phyloP scores from a whole-genome alignment of 2,888 invertebrate species.

The Hirudinaria manillensis region DNA sequence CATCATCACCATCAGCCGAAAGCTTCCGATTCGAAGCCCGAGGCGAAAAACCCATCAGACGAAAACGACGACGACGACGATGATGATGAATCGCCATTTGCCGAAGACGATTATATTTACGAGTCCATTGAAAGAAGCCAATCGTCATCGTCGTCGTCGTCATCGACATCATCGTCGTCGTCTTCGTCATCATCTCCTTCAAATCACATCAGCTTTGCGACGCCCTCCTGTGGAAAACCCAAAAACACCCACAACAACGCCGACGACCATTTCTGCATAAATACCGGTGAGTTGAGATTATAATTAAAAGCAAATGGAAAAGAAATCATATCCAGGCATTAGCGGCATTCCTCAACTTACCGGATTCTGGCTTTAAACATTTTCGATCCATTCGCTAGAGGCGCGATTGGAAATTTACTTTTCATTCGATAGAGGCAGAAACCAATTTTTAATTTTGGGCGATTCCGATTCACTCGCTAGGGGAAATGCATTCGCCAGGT shows the following conservation, averaged over 20 bases:
- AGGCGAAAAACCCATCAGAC: background rate
- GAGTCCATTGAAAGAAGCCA: background rate
- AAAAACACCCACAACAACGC: background rate
- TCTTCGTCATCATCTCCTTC: constrained; percentile 24
- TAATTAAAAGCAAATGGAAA: background rate
- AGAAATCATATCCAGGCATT: background rate
- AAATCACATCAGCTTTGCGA: constrained; percentile 1
- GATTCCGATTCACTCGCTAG: background rate
- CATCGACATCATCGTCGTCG: constrained; percentile 28
- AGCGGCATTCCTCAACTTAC: background rate
- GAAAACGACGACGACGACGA: background rate
- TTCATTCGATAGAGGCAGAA: background rate
- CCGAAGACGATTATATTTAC: constrained; percentile 8
- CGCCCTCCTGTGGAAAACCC: background rate
- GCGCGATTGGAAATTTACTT: background rate
- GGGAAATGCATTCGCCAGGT: too few species aligned
- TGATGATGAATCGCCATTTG: background rate
- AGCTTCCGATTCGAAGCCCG: background rate
- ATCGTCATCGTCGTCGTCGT: constrained; percentile 15
- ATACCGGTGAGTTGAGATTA: background rate
- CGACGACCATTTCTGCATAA: background rate
- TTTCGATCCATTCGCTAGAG: background rate
- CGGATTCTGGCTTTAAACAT: background rate
- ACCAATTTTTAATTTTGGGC: background rate
- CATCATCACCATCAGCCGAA: constrained; percentile 9